Base-by-base conservation (phyloP, 2,888 invertebrate genomes). In the Elaeidobius kamerunicus region DNA sequence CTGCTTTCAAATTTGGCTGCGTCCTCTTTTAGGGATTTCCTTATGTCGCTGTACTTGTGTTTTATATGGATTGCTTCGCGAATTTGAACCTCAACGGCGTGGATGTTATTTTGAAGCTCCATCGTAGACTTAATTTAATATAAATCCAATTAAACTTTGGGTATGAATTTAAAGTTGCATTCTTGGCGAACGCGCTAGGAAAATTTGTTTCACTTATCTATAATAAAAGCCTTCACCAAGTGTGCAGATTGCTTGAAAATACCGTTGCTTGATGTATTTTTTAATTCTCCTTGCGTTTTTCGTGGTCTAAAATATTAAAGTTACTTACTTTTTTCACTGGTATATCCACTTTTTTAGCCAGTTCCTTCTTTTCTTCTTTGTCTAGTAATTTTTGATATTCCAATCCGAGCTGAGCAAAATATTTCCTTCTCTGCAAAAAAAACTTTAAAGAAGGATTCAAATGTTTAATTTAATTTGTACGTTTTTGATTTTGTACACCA, bases 21-120 rank as follows among this genome's bases (percentile, higher is more conserved):
- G 65, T 88, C 88, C 11, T 83, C 81, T 67, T 83, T 75, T 0
- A 88, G 71, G 0, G 84, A 81, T 60, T 78, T 81, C 74, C 83
- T 80, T 48, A 90, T 88, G 1, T 83, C 81, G 28, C 78, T 74
- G 66, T 90, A 91, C 68, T 88, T 88, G 67, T 85, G 86, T 60
- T 83, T 83, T 5, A 90, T 83, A 59, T 89, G 81, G 62, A 86
- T 84, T 0, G 89, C 88, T 71, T 91, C 90, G 66, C 87, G 84
- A 78, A 86, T 85, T 74, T 90, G 88, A 23, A 91, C 85, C 47
- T 87, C 80, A 0, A 88, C 82, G 55, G 86, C 84, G 66, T 91
- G 88, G 53, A 91, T 85, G 68, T 86, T 85, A 67, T 91, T 91
- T 71, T 90, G 90, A 59, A 91, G 71, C 61, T 83, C 83, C 3